Conservation (phyloP, 2,797 vertebrate genomes). For the Eulemur rubriventer region DNA sequence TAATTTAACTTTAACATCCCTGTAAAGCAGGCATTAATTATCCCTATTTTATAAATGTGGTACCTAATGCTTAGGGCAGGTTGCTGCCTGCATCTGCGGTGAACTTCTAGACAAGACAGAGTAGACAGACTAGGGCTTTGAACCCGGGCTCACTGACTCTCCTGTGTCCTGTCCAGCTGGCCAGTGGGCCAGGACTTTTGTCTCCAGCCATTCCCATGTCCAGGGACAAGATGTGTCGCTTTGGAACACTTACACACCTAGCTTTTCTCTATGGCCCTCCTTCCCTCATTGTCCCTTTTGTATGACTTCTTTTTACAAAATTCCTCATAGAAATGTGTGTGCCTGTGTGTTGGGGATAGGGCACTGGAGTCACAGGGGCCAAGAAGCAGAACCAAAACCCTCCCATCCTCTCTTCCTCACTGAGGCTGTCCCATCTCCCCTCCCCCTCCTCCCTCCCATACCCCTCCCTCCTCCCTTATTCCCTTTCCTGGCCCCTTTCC, state of each 20-base stretch:
- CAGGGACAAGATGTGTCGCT: neutral
- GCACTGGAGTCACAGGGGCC: neutral
- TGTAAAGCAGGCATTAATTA: slow-evolving; percentile 8
- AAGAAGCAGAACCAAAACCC: neutral
- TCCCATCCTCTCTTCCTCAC: neutral
- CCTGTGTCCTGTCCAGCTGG: neutral
- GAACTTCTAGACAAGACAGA: neutral
- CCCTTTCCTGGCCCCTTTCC: too few relatives aligned
- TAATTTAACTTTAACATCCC: slow-evolving; percentile 18
- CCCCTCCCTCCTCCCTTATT: too few relatives aligned
- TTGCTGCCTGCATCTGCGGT: neutral
- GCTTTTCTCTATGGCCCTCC: neutral
- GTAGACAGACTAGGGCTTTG: neutral
- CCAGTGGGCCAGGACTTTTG: neutral
- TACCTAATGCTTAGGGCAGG: neutral
- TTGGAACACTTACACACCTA: neutral
- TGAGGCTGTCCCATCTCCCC: neutral
- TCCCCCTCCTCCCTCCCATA: too few relatives aligned
- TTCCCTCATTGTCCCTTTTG: neutral
- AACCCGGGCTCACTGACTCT: neutral
- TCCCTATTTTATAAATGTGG: neutral
- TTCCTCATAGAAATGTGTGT: neutral
- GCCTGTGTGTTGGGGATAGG: neutral
- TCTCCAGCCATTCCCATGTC: neutral
- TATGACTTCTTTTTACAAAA: neutral